These are phyloP conservation scores for Eubucco bourcierii DNA, from an alignment of 2,113 vertebrate species.

Conservation along the genomic window DNA sequence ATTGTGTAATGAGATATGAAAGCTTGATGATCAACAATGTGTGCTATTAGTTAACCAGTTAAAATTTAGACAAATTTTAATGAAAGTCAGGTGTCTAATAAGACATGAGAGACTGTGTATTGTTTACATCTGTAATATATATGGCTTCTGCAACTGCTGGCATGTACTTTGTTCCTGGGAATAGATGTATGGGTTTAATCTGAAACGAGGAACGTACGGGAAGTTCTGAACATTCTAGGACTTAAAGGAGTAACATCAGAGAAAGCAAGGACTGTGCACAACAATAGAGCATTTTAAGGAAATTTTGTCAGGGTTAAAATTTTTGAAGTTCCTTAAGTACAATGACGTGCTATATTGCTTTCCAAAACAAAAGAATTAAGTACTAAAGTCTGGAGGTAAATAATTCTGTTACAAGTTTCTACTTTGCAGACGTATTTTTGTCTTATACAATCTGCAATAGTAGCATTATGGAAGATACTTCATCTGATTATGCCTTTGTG, in stretches of 20 bases:
- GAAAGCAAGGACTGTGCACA: background rate
- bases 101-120: background rate
- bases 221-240: background rate
- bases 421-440: background rate
- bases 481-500: background rate
- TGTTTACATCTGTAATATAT: background rate
- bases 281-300: background rate
- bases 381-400: background rate
- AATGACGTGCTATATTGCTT: background rate
- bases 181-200: background rate
- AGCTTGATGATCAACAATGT: background rate
- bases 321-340: background rate
- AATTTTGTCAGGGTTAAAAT: background rate
- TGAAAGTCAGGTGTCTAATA: background rate
- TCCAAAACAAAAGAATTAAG: background rate
- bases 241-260: background rate
- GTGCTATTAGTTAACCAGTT: background rate
- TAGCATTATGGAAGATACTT: background rate
- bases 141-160: background rate
- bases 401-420: background rate
- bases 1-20: background rate
- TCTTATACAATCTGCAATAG: background rate
- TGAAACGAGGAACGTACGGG: rapidly evolving
- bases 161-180: background rate
- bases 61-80: background rate